Base-by-base conservation (phyloP, 2,888 invertebrate species). In the Suillia variegata region DNA sequence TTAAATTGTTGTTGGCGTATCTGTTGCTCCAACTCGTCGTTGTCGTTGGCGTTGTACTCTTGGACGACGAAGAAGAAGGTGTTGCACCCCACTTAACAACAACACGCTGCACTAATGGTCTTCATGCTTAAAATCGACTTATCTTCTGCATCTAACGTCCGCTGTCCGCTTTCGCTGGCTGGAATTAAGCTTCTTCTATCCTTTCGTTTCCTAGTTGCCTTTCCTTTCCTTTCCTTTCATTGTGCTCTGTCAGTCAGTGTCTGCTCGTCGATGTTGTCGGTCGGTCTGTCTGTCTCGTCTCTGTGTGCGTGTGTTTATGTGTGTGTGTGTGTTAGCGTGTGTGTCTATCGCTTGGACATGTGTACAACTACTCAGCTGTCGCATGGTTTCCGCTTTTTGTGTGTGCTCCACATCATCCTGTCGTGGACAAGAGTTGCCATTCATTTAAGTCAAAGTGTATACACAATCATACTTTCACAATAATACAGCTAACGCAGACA, bases 31-130 rank as follows among this genome's bases (percentile, higher is more conserved):
- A 45, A 50, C 12, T 13, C n/a, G n/a, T n/a, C n/a, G n/a, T n/a
- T n/a, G n/a, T n/a, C n/a, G n/a, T n/a, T n/a, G n/a, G n/a, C 22
- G 22, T 54, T 22, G 24, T 42, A 33, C 18, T 17, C 13, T 12
- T 15, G 31, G 3, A 33, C 3, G 3, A 6, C 33, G n/a, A 8
- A 31, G 15, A 18, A 17, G 13, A 45, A 15, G 57, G 47, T 50
- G 20, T 61, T 56, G 51, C 56, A 45, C 55, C 59, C 66, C 67
- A 64, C 70, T 70, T 76, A 69, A 70, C 70, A 67, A 66, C 68
- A 71, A 60, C 67, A 63, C 68, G 64, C 50, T 56, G 49, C 50
- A 54, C 54, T 63, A 63, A 63, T 62, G 65, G 62, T 60, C 62
- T 62, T 60, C 50, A 47, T 62, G 59, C 59, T 62, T 62, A 52